These are phyloP conservation scores for Parazoanthus atlanticus DNA, from an alignment of 92 coral and sea anemone genomes.

Conservation along the genomic window DNA sequence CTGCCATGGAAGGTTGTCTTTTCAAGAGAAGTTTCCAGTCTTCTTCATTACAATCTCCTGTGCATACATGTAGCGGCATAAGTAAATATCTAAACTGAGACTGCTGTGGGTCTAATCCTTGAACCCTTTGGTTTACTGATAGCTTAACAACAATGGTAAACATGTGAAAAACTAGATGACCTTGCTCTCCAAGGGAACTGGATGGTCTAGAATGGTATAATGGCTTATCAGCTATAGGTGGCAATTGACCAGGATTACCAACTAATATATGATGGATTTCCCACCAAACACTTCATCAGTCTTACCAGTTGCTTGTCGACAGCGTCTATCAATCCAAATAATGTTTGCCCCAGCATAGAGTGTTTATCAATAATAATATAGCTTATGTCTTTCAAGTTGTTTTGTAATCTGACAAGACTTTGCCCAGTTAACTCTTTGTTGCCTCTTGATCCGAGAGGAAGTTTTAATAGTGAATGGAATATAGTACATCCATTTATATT, in stretches of 20 bases:
- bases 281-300: constrained; percentile 61
- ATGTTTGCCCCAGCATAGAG: constrained; percentile 49
- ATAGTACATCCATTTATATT: constrained; percentile 52
- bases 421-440: constrained; percentile 48
- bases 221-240: constrained; percentile 55
- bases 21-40: constrained; percentile 57
- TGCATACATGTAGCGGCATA: constrained; percentile 44
- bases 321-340: too few relatives aligned
- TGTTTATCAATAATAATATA: constrained; percentile 50
- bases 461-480: constrained; percentile 50
- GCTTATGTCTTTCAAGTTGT: constrained; percentile 33
- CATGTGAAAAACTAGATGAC: constrained; percentile 56
- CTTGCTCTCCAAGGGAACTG: constrained; percentile 54
- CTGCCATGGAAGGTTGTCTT: constrained; percentile 43
- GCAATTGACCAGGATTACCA: constrained; percentile 56
- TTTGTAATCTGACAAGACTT: too few relatives aligned
- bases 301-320: too few relatives aligned
- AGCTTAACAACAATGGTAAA: constrained; percentile 51
- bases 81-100: too few relatives aligned
- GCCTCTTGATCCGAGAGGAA: constrained; percentile 45
- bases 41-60: constrained; percentile 49
- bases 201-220: constrained; percentile 52
- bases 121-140: constrained; percentile 57
- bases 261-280: constrained; percentile 54
- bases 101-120: too few relatives aligned